Conservation (phyloP, 1,140 invertebrate genomes). For the Hylaeus anthracinus region DNA sequence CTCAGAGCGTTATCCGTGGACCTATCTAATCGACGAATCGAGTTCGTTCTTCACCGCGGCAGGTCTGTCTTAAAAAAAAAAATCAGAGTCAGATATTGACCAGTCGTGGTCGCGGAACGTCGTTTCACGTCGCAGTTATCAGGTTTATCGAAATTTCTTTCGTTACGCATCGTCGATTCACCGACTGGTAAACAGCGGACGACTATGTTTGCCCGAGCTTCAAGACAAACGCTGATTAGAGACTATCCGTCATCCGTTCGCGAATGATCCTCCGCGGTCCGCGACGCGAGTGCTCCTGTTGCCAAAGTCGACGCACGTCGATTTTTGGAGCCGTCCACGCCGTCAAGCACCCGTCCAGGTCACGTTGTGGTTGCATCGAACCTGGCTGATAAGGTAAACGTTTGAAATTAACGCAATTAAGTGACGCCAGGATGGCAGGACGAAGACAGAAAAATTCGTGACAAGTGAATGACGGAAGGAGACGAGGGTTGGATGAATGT, state of each 20-base stretch:
- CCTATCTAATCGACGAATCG: not conserved
- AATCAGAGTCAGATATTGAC: not conserved
- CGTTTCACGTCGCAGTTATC: constrained; percentile 28
- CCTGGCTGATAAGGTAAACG: not conserved
- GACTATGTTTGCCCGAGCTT: not conserved
- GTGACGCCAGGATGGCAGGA: too few species aligned
- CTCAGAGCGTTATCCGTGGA: too few species aligned
- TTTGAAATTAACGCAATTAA: not conserved
- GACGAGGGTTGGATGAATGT: too few species aligned
- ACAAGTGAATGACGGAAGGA: too few species aligned
- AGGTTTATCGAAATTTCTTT: constrained; percentile 57
- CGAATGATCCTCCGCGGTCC: not conserved
- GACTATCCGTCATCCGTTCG: constrained; percentile 2
- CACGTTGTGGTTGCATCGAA: not conserved
- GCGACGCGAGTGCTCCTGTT: not conserved
- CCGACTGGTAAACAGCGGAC: constrained; percentile 85
- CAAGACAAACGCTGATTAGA: not conserved
- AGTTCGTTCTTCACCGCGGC: too few species aligned
- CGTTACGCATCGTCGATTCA: constrained; percentile 77
- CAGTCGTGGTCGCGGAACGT: not conserved
- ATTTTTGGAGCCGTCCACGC: not conserved
- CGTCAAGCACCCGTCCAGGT: not conserved
- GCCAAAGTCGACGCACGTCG: not conserved
- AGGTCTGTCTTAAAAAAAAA: not conserved
- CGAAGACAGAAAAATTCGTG: too few species aligned